Evolutionary conservation across 2,797 vertebrate species (phyloP).

Genomic region (Molossus molossus): DNA sequence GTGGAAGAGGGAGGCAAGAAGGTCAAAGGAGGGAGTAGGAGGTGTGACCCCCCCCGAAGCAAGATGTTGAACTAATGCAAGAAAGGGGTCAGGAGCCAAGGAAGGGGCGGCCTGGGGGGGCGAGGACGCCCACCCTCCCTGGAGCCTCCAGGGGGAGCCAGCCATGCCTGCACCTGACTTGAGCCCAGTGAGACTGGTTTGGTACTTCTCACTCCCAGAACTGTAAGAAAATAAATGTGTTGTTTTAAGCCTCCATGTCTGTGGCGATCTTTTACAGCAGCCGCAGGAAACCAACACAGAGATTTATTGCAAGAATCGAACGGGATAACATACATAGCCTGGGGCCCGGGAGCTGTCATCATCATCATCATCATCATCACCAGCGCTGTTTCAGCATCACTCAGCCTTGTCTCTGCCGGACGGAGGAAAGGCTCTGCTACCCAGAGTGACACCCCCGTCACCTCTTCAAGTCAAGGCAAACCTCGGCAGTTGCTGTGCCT

Average conservation of each 20-base stretch:
- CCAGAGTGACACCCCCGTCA: accelerated
- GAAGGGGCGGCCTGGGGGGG: background rate
- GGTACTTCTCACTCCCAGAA: background rate
- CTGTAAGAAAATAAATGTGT: background rate
- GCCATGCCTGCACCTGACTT: background rate
- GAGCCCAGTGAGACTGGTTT: background rate
- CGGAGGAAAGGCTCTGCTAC: background rate
- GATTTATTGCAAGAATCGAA: background rate
- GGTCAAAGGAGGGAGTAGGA: background rate
- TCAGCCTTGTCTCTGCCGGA: background rate
- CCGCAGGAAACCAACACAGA: background rate
- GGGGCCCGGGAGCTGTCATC: accelerated
- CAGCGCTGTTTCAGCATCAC: background rate
- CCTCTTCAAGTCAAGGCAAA: background rate
- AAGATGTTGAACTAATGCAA: background rate
- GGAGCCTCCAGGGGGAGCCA: background rate
- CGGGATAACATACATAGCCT: accelerated
- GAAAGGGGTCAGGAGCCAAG: background rate
- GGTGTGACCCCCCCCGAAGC: background rate
- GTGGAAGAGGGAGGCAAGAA: background rate
- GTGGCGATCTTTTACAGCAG: background rate
- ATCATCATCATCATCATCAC: background rate
- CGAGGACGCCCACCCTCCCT: background rate
- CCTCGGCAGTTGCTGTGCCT: background rate
- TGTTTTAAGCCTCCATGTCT: background rate